Conservation (phyloP, 2,888 invertebrate species). For the Drosophila antonietae region DNA sequence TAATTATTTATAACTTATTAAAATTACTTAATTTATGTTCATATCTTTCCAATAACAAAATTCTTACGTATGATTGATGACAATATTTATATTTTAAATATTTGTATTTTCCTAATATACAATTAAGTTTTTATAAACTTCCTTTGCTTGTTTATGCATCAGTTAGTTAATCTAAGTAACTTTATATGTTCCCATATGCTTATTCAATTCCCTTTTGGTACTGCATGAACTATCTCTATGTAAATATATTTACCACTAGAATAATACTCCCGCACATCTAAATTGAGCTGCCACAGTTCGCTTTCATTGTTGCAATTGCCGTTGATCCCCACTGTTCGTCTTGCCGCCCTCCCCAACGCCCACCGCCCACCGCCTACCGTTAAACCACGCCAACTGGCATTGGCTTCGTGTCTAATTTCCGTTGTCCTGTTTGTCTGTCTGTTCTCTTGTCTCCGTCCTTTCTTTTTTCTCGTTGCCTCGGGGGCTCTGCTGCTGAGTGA, state of each 20-base stretch:
- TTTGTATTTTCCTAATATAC: too few species aligned
- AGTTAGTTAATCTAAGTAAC: constrained; percentile 7
- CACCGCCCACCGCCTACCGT: background rate
- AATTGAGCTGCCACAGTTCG: constrained; percentile 23
- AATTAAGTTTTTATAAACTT: too few species aligned
- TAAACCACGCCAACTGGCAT: constrained; percentile 29
- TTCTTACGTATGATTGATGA: too few species aligned
- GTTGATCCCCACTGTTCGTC: constrained; percentile 6
- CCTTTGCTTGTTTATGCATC: background rate
- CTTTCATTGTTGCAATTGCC: constrained; percentile 43
- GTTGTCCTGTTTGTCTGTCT: constrained; percentile 30
- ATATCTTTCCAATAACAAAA: too few species aligned
- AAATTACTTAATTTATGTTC: too few species aligned
- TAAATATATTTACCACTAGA: background rate
- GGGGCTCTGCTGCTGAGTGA: constrained; percentile 52
- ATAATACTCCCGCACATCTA: background rate
- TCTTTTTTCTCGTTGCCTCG: constrained; percentile 27
- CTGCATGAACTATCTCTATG: background rate
- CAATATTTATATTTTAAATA: too few species aligned
- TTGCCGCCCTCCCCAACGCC: too few species aligned
- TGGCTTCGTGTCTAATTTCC: constrained; percentile 20
- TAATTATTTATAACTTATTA: too few species aligned
- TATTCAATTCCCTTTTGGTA: background rate
- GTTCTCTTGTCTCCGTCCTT: background rate
- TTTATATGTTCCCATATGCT: background rate